These are phyloP conservation scores for Gallinago stenura DNA, from an alignment of 2,797 vertebrate genomes.

Conservation along the genomic window DNA sequence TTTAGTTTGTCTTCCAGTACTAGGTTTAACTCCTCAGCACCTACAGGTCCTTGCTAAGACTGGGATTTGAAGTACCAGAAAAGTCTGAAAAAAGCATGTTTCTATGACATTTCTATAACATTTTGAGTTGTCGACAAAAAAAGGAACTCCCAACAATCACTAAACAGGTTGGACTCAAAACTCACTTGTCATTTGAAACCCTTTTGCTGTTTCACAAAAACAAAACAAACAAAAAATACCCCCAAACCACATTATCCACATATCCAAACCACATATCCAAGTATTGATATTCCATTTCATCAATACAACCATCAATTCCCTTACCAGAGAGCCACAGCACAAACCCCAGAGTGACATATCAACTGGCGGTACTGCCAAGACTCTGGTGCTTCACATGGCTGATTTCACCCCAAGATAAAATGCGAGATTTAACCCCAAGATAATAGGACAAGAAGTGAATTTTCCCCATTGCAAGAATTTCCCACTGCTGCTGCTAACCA, in stretches of 20 bases:
- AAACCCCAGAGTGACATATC: not conserved
- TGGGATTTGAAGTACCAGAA: not conserved
- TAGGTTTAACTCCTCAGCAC: not conserved
- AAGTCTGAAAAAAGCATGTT: not conserved
- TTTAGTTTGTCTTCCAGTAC: not conserved
- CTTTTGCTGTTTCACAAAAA: not conserved
- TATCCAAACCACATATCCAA: not conserved
- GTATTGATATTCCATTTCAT: not conserved
- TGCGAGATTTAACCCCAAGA: not conserved
- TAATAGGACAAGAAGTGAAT: not conserved
- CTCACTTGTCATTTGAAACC: not conserved
- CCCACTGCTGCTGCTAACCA: not conserved
- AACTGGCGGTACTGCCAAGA: not conserved
- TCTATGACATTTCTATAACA: not conserved
- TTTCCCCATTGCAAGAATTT: not conserved
- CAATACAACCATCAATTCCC: not conserved
- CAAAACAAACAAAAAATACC: not conserved
- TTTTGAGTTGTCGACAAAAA: not conserved
- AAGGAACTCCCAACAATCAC: not conserved
- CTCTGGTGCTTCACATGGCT: not conserved
- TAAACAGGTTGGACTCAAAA: not conserved
- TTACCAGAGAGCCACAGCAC: not conserved
- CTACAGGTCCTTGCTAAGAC: not conserved
- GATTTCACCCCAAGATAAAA: not conserved
- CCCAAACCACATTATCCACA: not conserved